phyloP scores from a whole-genome alignment of 2,797 vertebrate genomes.

The Urosaurus nigricauda region DNA sequence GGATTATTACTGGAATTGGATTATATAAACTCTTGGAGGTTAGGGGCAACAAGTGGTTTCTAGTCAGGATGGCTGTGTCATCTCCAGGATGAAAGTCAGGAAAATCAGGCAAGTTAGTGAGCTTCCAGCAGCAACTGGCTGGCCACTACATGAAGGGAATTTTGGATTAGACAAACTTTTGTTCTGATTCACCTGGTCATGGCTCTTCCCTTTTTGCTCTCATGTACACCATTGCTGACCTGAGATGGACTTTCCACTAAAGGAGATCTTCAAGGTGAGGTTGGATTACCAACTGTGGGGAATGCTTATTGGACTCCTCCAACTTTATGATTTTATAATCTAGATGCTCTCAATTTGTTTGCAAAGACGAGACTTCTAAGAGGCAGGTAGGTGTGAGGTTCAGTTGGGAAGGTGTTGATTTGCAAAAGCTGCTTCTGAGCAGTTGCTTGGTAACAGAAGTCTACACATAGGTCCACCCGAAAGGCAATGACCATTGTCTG shows the following conservation, averaged over 20 bases:
- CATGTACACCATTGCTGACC: neutral
- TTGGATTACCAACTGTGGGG: neutral
- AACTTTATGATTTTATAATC: neutral
- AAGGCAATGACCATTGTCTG: conserved; percentile 4
- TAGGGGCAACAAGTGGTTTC: too few species aligned
- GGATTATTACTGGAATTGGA: too few species aligned
- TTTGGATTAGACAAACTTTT: too few species aligned
- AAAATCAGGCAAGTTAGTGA: too few species aligned
- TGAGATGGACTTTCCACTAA: neutral
- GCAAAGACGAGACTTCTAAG: neutral
- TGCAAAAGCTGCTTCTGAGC: conserved; percentile 19
- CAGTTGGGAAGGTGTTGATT: conserved; percentile 16
- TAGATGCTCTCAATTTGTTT: neutral
- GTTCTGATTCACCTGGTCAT: too few species aligned
- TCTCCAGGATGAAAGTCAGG: too few species aligned
- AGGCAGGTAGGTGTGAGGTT: neutral
- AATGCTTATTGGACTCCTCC: neutral
- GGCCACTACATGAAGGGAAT: too few species aligned
- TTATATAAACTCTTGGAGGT: too few species aligned
- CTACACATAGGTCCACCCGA: conserved; percentile 14
- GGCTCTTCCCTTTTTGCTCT: too few species aligned
- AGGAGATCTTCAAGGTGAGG: neutral
- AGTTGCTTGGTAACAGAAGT: conserved; percentile 45
- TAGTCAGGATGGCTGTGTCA: too few species aligned
- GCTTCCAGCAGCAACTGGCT: too few species aligned